These are phyloP conservation scores for Drosophila anceps DNA, from an alignment of 2,888 invertebrate species.

Conservation along the genomic window DNA sequence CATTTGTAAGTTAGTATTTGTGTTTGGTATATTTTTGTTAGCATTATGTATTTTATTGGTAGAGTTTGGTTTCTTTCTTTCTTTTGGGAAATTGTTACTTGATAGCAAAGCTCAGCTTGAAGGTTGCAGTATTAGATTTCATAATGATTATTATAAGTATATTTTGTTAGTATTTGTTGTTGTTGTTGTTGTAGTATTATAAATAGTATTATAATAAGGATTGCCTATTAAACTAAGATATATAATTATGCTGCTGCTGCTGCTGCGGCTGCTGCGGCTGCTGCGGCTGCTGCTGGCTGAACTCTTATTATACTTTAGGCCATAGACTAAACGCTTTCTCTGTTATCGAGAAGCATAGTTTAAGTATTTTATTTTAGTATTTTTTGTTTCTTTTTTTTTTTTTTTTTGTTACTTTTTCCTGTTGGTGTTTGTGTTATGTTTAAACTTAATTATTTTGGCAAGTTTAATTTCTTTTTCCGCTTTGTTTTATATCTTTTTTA, in stretches of 20 bases:
- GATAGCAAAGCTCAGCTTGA: slow-evolving; percentile 68
- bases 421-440: slow-evolving; percentile 44
- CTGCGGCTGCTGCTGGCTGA: slow-evolving; percentile 48
- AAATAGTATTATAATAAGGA: slow-evolving; percentile 54
- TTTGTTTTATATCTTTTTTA: slow-evolving; percentile 43
- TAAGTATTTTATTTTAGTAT: slow-evolving; percentile 8
- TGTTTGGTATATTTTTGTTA: slow-evolving; percentile 6
- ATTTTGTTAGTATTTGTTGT: slow-evolving; percentile 27
- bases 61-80: slow-evolving; percentile 38
- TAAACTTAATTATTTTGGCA: slow-evolving; percentile 78
- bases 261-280: background rate
- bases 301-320: slow-evolving; percentile 49
- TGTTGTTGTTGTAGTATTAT: slow-evolving; percentile 33
- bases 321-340: slow-evolving; percentile 49
- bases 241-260: slow-evolving; percentile 36
- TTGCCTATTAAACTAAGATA: slow-evolving; percentile 58
- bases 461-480: slow-evolving; percentile 60
- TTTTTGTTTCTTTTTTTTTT: background rate
- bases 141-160: slow-evolving; percentile 49
- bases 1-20: slow-evolving; percentile 24
- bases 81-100: slow-evolving; percentile 45
- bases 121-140: slow-evolving; percentile 59
- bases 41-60: slow-evolving; percentile 27
- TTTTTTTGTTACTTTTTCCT: slow-evolving; percentile 22
- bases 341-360: slow-evolving; percentile 34